These are phyloP conservation scores for Rhinolophus ferrumequinum DNA, from an alignment of 2,113 vertebrate genomes.

Conservation along the genomic window DNA sequence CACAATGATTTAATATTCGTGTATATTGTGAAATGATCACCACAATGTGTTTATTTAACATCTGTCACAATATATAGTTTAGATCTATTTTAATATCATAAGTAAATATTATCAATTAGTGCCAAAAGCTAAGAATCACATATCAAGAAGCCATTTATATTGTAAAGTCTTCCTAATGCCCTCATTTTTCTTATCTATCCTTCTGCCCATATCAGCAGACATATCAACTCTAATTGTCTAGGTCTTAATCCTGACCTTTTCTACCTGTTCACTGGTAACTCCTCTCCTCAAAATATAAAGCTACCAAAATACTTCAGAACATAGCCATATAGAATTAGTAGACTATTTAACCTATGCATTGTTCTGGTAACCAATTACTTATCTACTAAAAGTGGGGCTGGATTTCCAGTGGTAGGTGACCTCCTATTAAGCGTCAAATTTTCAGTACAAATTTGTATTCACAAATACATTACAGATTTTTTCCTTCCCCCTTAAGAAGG, in stretches of 20 bases:
- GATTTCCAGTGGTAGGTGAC: not conserved
- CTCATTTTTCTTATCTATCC: not conserved
- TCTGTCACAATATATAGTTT: not conserved
- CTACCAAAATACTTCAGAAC: slow-evolving; percentile 1
- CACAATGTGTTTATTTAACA: not conserved
- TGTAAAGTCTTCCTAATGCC: not conserved
- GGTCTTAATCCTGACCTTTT: not conserved
- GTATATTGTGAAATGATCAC: not conserved
- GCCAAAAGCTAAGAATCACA: not conserved
- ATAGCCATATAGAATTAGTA: not conserved
- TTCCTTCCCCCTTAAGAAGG: not conserved
- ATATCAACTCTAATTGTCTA: not conserved
- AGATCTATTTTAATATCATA: slow-evolving; percentile 19
- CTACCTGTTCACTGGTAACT: not conserved
- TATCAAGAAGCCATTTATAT: slow-evolving; percentile 14
- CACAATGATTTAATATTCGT: not conserved
- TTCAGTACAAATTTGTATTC: slow-evolving; percentile 36
- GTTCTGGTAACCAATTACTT: slow-evolving; percentile 13
- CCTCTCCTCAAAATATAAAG: slow-evolving; percentile 18
- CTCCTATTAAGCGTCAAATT: slow-evolving; percentile 10
- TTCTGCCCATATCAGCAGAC: not conserved
- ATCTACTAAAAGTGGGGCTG: not conserved
- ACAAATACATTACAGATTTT: not conserved
- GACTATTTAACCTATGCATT: not conserved
- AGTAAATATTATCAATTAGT: slow-evolving; percentile 53